These are phyloP conservation scores for Spisula solida DNA, from an alignment of 2,888 invertebrate genomes.

Conservation along the genomic window DNA sequence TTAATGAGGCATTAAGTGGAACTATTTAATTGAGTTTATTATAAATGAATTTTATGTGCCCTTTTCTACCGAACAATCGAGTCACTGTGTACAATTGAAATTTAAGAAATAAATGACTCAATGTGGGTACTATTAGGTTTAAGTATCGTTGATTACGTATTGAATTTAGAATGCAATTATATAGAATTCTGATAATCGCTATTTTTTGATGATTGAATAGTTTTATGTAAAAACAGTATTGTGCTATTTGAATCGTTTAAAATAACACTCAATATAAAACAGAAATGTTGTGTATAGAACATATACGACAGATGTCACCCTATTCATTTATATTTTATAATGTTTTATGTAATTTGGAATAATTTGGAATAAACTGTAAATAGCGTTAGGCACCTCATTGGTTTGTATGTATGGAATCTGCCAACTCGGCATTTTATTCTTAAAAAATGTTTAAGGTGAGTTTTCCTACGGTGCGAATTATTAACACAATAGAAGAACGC, in stretches of 20 bases:
- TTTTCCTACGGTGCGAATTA: not conserved
- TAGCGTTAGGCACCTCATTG: not conserved
- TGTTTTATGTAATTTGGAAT: not conserved
- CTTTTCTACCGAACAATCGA: not conserved
- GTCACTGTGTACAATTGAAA: conserved; percentile 10
- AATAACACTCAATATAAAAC: not conserved
- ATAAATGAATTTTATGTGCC: not conserved
- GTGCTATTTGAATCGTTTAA: not conserved
- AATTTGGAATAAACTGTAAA: not conserved
- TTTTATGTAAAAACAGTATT: not conserved
- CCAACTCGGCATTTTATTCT: not conserved
- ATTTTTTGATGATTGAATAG: not conserved
- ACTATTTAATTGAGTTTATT: not conserved
- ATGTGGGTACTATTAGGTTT: not conserved
- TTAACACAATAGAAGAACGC: not conserved
- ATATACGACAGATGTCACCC: not conserved
- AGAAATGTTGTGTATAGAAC: not conserved
- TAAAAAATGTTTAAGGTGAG: not conserved
- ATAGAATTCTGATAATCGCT: not conserved
- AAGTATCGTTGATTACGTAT: not conserved
- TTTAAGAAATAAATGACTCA: not conserved
- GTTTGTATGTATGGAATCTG: not conserved
- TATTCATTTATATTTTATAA: conserved; percentile 9
- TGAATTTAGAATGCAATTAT: not conserved
- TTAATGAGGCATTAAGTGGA: not conserved